Base-by-base conservation (phyloP, 2,113 vertebrate species). In the Etheostoma spectabile region DNA sequence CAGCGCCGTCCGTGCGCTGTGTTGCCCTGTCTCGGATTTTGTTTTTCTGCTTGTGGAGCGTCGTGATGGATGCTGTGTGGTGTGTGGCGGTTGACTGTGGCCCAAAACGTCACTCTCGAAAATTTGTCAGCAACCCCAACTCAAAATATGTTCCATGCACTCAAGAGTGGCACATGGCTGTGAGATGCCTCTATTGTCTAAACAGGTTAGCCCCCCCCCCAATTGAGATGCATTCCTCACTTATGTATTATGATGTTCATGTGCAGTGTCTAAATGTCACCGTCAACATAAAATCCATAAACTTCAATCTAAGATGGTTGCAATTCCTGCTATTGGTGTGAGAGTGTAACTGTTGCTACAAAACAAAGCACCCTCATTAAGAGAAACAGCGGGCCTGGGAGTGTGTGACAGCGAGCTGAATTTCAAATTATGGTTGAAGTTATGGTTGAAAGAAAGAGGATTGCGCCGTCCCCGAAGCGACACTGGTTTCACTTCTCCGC, bases 401-500 rank as follows among this genome's bases (percentile, higher is more conserved):
- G 1, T 75, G 52, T 3, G 67, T 73, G 76, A 74, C 57, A 68
- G 0, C 0, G 18, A 61, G 62, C 24, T 66, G 56, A 61, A 73
- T 71, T 80, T 85, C 68, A 53, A 6, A 13, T 60, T 74, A 49
- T 82, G 56, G 74, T 72, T 66, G 69, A 70, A 55, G 18, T 61
- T 73, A 49, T 82, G 56, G 75, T 72, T 66, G 69, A 70, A 55
- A 80, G 30, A 86, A 61, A 79, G 45, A 76, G 63, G 72, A 72
- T 27, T 55, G 62, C 63, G 80, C 78, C 57, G 65, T 77, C 78
- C 82, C 76, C 81, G 75, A 79, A 73, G 86, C 85, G 69, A 78
- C 53, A 22, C 57, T 71, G 64, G 94, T 95, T 95, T 94, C 94
- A 88, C 85, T 94, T 95, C 92, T 93, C 69, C 14, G 85, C 89